Evolutionary conservation across 2,797 vertebrate genomes (phyloP).

Genomic region (Muscicapa striata): DNA sequence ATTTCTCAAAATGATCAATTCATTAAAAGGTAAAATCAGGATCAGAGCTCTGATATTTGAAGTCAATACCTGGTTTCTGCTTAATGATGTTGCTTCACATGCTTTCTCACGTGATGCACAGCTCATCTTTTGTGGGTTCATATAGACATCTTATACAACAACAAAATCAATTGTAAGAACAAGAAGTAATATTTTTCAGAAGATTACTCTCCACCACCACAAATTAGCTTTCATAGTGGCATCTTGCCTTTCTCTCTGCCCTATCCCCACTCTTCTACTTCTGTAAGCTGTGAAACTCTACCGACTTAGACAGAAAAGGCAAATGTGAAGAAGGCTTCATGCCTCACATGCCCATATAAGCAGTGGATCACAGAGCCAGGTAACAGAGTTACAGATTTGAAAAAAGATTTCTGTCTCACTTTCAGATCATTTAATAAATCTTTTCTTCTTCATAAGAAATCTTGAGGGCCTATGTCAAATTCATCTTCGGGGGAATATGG

Average conservation of each 20-base stretch:
- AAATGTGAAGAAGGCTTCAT: background rate
- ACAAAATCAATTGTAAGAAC: conserved; percentile 13
- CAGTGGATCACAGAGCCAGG: background rate
- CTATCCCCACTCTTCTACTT: background rate
- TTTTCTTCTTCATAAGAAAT: background rate
- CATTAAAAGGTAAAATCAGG: background rate
- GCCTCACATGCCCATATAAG: background rate
- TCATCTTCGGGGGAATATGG: background rate
- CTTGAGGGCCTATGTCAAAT: background rate
- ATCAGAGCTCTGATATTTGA: background rate
- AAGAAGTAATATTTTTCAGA: background rate
- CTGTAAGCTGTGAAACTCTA: background rate
- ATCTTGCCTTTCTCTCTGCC: background rate
- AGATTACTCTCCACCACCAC: background rate
- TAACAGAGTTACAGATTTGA: background rate
- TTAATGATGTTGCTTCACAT: background rate
- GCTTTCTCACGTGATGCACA: background rate
- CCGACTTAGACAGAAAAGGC: background rate
- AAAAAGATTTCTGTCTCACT: background rate
- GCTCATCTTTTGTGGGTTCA: background rate
- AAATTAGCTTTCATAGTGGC: background rate
- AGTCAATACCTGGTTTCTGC: background rate
- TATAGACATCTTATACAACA: background rate
- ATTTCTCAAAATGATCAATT: background rate
- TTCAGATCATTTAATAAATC: background rate